A percentile compares a stretch with the other conserved stretches of the same genome.
phyloP scores from a whole-genome alignment of 2,888 invertebrate species.

The Cephus nigrinus region DNA sequence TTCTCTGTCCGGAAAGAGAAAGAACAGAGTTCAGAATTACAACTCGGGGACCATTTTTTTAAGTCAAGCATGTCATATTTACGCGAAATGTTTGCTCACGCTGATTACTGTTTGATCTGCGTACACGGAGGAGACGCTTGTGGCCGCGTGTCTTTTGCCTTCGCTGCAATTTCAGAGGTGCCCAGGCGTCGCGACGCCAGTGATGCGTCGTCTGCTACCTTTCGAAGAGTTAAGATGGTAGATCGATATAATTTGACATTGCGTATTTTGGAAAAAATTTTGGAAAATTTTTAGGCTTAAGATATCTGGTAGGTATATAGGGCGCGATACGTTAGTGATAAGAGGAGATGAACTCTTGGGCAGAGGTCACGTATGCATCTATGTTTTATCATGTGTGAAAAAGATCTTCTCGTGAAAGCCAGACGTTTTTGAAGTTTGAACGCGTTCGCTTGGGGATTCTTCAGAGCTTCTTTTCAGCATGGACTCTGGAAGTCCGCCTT shows the following conservation, averaged over 20 bases:
- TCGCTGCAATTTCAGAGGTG: background rate
- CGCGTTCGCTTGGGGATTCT: background rate
- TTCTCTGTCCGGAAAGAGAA: background rate
- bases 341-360: background rate
- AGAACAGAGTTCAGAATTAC: background rate
- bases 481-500: background rate
- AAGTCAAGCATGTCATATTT: slow-evolving; percentile 41
- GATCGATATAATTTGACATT: background rate
- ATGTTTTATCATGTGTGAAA: background rate
- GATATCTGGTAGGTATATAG: background rate
- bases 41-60: background rate
- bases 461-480: slow-evolving; percentile 31
- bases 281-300: too few relatives aligned
- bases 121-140: background rate
- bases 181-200: background rate
- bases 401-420: slow-evolving; percentile 31
- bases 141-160: background rate
- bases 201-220: background rate
- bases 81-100: slow-evolving; percentile 50
- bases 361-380: slow-evolving; percentile 39
- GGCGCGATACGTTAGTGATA: background rate
- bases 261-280: background rate
- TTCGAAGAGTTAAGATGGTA: background rate
- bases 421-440: slow-evolving; percentile 18
- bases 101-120: slow-evolving; percentile 57